A percentile compares a stretch with the other conserved stretches of the same genome.
phyloP scores from a whole-genome alignment of 2,797 vertebrate species.

The Tangara arthus region DNA sequence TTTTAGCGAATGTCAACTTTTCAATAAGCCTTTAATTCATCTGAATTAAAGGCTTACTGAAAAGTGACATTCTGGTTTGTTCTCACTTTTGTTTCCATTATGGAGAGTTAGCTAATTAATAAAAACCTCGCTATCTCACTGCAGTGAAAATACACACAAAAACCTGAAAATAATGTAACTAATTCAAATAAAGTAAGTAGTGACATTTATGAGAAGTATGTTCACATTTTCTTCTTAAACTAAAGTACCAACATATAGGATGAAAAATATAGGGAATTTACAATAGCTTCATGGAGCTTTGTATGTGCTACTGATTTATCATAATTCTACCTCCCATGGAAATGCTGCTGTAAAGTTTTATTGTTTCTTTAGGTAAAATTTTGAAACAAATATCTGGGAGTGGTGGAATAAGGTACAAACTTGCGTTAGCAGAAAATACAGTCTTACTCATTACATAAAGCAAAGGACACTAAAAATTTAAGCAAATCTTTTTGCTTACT shows the following conservation, averaged over 20 bases:
- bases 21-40: neutral
- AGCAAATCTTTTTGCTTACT: neutral
- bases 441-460: neutral
- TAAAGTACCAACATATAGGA: neutral
- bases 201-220: neutral
- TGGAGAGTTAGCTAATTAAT: neutral
- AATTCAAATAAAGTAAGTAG: neutral
- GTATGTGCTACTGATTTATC: neutral
- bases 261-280: neutral
- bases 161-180: neutral
- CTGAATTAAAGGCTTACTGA: too few relatives aligned
- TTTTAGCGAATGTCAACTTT: neutral
- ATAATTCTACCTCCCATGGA: neutral
- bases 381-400: neutral
- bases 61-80: too few relatives aligned
- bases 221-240: neutral
- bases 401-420: neutral
- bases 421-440: neutral
- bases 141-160: neutral
- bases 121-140: neutral
- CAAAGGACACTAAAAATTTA: neutral
- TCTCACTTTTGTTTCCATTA: neutral
- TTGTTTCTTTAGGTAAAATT: neutral
- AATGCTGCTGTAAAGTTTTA: neutral
- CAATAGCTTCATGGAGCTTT: rapidly evolving